Percentiles rank a stretch among this genome's conserved stretches.
These are phyloP conservation scores for Acrobasis repandana DNA, from an alignment of 2,888 invertebrate species.

Conservation along the genomic window DNA sequence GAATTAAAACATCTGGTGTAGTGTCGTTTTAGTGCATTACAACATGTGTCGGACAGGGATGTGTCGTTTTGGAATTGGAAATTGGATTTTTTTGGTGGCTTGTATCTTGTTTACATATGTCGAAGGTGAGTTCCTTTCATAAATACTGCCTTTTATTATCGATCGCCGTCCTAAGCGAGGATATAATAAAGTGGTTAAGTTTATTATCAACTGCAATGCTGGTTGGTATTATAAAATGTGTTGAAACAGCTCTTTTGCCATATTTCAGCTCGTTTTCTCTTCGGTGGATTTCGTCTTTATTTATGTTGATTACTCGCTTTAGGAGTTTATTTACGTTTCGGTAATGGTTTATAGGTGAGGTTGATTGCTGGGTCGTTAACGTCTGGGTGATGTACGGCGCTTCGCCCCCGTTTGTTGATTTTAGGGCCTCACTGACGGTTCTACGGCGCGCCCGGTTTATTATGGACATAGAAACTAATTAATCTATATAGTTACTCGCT, in stretches of 20 bases:
- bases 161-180: slow-evolving; percentile 46
- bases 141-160: slow-evolving; percentile 69
- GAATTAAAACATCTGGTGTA: slow-evolving; percentile 75
- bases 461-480: background rate
- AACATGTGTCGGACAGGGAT: slow-evolving; percentile 78
- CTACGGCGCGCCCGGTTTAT: slow-evolving; percentile 29
- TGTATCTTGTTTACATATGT: slow-evolving; percentile 79
- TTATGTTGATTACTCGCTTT: slow-evolving; percentile 42
- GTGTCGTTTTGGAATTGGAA: slow-evolving; percentile 71
- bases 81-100: slow-evolving; percentile 78
- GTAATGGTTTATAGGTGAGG: slow-evolving; percentile 49
- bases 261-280: slow-evolving; percentile 23
- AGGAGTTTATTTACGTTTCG: slow-evolving; percentile 48
- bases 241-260: slow-evolving; percentile 24
- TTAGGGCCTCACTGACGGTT: slow-evolving; percentile 38
- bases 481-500: background rate
- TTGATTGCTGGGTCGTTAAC: slow-evolving; percentile 45
- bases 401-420: slow-evolving; percentile 33
- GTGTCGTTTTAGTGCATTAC: slow-evolving; percentile 64
- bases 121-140: slow-evolving; percentile 75
- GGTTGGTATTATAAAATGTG: slow-evolving; percentile 4
- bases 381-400: slow-evolving; percentile 28
- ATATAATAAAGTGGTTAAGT: slow-evolving; percentile 16
- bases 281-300: slow-evolving; percentile 31
- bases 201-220: slow-evolving; percentile 6